phyloP scores from a whole-genome alignment of 2,113 vertebrate genomes.

The Hippocampus mohnikei region DNA sequence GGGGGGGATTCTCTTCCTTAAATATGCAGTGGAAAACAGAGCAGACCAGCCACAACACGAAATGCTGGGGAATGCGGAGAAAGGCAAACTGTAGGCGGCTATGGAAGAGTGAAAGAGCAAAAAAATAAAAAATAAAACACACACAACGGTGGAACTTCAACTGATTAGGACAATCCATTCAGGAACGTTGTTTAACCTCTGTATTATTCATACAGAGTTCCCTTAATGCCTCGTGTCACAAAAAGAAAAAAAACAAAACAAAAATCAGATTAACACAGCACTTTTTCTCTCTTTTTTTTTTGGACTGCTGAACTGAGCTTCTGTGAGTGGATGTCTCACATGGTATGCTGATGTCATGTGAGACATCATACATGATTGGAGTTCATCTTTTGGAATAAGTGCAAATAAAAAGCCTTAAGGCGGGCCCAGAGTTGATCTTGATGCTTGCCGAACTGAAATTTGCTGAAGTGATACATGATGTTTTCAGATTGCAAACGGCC shows the following conservation, averaged over 20 bases:
- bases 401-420: neutral
- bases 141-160: neutral
- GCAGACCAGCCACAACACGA: slow-evolving; percentile 52
- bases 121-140: too few species aligned
- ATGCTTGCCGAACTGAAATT: neutral
- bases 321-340: neutral
- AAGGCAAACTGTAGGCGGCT: slow-evolving; percentile 4
- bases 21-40: slow-evolving; percentile 30
- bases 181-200: neutral
- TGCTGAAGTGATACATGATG: neutral
- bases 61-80: slow-evolving; percentile 44
- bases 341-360: neutral
- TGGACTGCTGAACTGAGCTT: neutral
- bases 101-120: slow-evolving; percentile 4
- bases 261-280: neutral
- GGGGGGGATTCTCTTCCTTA: slow-evolving; percentile 12
- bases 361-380: neutral
- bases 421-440: neutral
- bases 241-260: neutral
- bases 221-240: neutral
- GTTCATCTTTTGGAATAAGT: neutral
- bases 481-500: too few species aligned
- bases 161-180: neutral
- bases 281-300: neutral
- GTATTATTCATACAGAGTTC: neutral